A percentile compares a stretch with the other conserved stretches of the same genome.
These are phyloP conservation scores for Enteromius treurensis DNA, from an alignment of 2,797 vertebrate species.

Conservation along the genomic window DNA sequence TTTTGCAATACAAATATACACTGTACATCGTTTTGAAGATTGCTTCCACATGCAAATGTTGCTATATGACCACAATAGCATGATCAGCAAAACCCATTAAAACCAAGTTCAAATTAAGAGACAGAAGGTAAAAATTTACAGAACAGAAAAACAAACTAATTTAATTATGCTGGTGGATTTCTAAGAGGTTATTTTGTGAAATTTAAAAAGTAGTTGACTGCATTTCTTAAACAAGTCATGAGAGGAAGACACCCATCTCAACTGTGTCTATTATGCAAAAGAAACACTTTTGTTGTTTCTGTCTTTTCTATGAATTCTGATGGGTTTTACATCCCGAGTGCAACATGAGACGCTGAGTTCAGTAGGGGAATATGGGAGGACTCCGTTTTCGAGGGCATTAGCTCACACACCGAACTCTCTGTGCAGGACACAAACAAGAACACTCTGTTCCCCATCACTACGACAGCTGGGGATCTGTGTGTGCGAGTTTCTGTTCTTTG, in stretches of 20 bases:
- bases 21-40: background rate
- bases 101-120: background rate
- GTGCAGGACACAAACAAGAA: constrained; percentile 53
- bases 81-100: background rate
- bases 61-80: background rate
- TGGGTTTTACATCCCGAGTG: constrained; percentile 20
- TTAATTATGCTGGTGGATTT: background rate
- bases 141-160: background rate
- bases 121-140: background rate
- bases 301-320: constrained; percentile 10
- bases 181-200: background rate
- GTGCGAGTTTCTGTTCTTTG: constrained; percentile 32
- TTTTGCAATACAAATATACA: background rate
- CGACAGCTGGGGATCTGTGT: constrained; percentile 55
- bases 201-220: background rate
- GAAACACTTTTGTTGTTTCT: background rate
- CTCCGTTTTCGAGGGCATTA: constrained; percentile 50
- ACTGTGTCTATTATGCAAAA: background rate
- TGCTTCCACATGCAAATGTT: background rate
- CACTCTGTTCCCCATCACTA: constrained; percentile 57
- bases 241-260: background rate
- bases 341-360: constrained; percentile 37
- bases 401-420: constrained; percentile 53
- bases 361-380: constrained; percentile 31
- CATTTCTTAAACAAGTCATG: background rate